Evolutionary conservation across 2,113 vertebrate genomes (phyloP), one percentile per base, ranked within the genome.

Genomic region (Lepus timidus): DNA sequence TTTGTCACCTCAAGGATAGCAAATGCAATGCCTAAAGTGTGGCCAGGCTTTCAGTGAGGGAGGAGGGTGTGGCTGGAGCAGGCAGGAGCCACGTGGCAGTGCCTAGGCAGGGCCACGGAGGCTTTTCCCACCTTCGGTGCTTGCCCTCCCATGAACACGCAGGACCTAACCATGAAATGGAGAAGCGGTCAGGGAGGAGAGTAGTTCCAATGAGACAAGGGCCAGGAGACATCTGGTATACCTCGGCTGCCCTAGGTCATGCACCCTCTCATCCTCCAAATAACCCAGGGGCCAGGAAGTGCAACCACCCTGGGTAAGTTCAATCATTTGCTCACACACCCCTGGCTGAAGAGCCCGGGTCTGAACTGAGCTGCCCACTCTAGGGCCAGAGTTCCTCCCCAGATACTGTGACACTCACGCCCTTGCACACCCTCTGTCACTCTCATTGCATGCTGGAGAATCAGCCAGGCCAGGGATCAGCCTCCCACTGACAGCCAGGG

Each of bases 331-430:
- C 25, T 9, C 58, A 14, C 12, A 17, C 14, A 62, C 52, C 3
- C 61, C 36, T 0, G 0, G 51, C 1, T 1, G 0, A 0, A 27
- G 4, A 52, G 27, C 51, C 22, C 6, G 29, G 3, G 20, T 27
- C 8, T 12, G 51, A 52, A 19, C 10, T 1, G 6, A 29, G 23
- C 3, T 19, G 75, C 44, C n/a, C 25, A 6, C 49, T 4, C 33
- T 27, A 49, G 27, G 33, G 33, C 25, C 80, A 74, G 25, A 0
- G 22, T 8, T 68, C 64, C 4, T 65, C 14, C 52, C 29, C 6
- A 44, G 6, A 65, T 13, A 1, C 16, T 14, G 2, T 6, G 1
- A 12, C 0, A 8, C 1, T 27, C 58, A 2, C 0, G n/a, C 52
- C 51, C 61, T 36, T 20, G 6, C 67, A 17, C 27, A 19, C 0